These are phyloP conservation scores for Myripristis murdjan DNA, from an alignment of 2,797 vertebrate species.

Conservation along the genomic window DNA sequence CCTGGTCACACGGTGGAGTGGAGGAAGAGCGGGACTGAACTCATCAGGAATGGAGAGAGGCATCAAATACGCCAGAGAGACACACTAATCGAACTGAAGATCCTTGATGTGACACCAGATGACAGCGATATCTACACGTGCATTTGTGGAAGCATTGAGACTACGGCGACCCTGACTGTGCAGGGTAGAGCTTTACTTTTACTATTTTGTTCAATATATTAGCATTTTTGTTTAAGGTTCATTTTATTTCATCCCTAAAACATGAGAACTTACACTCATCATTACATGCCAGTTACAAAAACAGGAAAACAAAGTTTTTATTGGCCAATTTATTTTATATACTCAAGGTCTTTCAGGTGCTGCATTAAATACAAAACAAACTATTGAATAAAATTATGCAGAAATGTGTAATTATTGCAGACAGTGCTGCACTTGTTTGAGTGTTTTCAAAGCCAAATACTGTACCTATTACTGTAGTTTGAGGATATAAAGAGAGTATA, in stretches of 20 bases:
- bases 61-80: conserved; percentile 87
- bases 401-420: too few species aligned
- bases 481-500: too few species aligned
- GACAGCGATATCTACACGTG: conserved; percentile 90
- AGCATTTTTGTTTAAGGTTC: not conserved
- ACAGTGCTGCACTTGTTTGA: too few species aligned
- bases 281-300: too few species aligned
- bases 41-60: conserved; percentile 81
- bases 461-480: too few species aligned
- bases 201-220: not conserved
- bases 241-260: not conserved
- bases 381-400: too few species aligned
- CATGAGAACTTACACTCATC: too few species aligned
- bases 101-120: conserved; percentile 79
- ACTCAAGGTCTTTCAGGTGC: too few species aligned
- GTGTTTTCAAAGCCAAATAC: too few species aligned
- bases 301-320: too few species aligned
- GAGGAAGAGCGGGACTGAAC: conserved; percentile 80
- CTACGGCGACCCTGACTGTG: conserved; percentile 86
- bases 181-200: conserved; percentile 80
- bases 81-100: conserved; percentile 81
- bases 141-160: conserved; percentile 85
- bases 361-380: too few species aligned
- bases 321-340: too few species aligned
- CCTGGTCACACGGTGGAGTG: conserved; percentile 75